Percentiles rank a stretch among this genome's conserved stretches.
Evolutionary conservation across 1,140 invertebrate genomes (phyloP).

Genomic region (Euschistus heros): DNA sequence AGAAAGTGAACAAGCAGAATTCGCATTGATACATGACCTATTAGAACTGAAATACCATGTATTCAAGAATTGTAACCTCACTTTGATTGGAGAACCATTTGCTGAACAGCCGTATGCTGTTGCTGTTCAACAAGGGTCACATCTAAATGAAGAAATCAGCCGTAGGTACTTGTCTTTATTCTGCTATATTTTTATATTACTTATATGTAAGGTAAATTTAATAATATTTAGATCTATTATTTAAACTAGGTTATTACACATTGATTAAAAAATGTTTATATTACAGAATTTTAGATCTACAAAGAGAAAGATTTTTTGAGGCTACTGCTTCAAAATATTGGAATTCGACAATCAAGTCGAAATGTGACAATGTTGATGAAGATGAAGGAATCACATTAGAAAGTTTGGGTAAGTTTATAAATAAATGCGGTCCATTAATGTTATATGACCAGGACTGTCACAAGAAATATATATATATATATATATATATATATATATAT

Average conservation of each 20-base stretch:
- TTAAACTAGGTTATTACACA: too few species aligned
- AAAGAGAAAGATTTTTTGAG: constrained; percentile 77
- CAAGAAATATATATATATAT: too few species aligned
- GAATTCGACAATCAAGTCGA: constrained; percentile 57
- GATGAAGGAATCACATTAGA: constrained; percentile 79
- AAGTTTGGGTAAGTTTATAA: constrained; percentile 53
- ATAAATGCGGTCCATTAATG: too few species aligned
- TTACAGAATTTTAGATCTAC: constrained; percentile 62
- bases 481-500: too few species aligned
- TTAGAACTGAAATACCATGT: constrained; percentile 75
- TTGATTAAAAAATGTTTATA: background rate
- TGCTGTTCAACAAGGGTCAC: constrained; percentile 75
- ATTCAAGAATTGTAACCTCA: constrained; percentile 70
- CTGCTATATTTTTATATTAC: constrained; percentile 9
- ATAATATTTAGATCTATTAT: too few species aligned
- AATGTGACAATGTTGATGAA: constrained; percentile 60
- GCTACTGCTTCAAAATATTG: constrained; percentile 64
- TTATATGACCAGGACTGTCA: too few species aligned
- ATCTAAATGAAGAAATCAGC: constrained; percentile 68
- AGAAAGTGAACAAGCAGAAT: constrained; percentile 66
- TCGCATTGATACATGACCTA: constrained; percentile 82
- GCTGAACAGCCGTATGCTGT: constrained; percentile 80
- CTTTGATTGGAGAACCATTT: constrained; percentile 77
- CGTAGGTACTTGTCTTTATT: constrained; percentile 41
- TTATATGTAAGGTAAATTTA: too few species aligned